Evolutionary conservation across 2,888 invertebrate genomes (phyloP).

Genomic region (Galerucella nymphaeae): DNA sequence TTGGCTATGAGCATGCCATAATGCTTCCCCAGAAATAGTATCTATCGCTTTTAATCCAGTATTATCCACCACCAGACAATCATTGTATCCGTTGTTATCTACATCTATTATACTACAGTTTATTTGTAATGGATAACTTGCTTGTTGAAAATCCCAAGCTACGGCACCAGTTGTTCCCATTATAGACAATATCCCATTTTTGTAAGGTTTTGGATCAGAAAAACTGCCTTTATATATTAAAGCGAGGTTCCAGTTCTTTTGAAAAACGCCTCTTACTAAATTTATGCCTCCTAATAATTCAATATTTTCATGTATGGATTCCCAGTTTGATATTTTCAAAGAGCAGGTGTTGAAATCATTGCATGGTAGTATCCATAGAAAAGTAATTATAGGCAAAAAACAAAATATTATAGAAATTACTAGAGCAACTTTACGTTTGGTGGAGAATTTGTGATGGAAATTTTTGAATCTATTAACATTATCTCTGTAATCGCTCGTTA

Average conservation of each 20-base stretch:
- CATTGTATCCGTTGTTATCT: slow-evolving; percentile 76
- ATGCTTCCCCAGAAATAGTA: slow-evolving; percentile 71
- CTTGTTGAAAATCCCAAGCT: slow-evolving; percentile 79
- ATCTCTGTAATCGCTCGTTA: slow-evolving; percentile 50
- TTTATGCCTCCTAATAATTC: slow-evolving; percentile 78
- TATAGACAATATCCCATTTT: slow-evolving; percentile 57
- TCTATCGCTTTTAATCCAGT: slow-evolving; percentile 74
- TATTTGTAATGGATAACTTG: slow-evolving; percentile 76
- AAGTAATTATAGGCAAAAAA: slow-evolving; percentile 77
- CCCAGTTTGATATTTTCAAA: slow-evolving; percentile 75
- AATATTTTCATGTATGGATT: slow-evolving; percentile 74
- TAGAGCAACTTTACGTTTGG: slow-evolving; percentile 75
- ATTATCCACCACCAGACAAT: slow-evolving; percentile 80
- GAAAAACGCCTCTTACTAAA: slow-evolving; percentile 74
- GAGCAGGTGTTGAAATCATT: slow-evolving; percentile 77
- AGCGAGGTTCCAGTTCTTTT: slow-evolving; percentile 76
- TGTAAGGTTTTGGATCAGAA: slow-evolving; percentile 68
- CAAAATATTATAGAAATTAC: slow-evolving; percentile 78
- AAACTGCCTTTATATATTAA: slow-evolving; percentile 79
- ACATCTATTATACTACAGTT: slow-evolving; percentile 81
- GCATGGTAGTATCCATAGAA: slow-evolving; percentile 82
- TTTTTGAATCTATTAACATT: slow-evolving; percentile 53
- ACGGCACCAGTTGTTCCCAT: slow-evolving; percentile 71
- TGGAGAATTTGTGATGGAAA: slow-evolving; percentile 69
- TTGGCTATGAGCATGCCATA: slow-evolving; percentile 71